These are phyloP conservation scores for Fragum sueziense DNA, from an alignment of 2,888 invertebrate species.

Conservation along the genomic window DNA sequence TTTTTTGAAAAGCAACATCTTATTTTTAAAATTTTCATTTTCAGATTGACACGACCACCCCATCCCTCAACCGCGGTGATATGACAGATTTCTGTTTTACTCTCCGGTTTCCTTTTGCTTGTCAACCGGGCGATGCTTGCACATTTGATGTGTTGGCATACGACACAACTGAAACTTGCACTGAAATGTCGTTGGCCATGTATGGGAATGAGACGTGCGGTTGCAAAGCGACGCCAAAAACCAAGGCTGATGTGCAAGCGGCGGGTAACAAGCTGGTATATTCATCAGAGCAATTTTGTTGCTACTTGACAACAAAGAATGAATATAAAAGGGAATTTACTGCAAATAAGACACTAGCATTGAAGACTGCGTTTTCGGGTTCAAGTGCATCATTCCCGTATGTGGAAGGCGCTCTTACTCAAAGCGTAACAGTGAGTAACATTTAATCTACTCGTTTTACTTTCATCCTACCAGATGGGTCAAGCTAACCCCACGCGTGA, in stretches of 20 bases:
- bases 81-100: not conserved
- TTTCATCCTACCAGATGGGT: too few species aligned
- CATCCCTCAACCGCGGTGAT: not conserved
- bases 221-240: not conserved
- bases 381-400: not conserved
- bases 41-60: not conserved
- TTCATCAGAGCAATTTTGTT: not conserved
- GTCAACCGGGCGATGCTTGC: not conserved
- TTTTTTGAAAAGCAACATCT: too few species aligned
- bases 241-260: not conserved
- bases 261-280: not conserved
- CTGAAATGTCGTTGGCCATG: not conserved
- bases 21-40: too few species aligned
- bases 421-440: not conserved
- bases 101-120: not conserved
- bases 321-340: not conserved
- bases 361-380: not conserved
- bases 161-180: not conserved
- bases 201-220: not conserved
- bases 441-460: not conserved
- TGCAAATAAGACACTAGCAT: not conserved
- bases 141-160: not conserved
- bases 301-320: slow-evolving; percentile 6
- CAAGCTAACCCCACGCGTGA: not conserved
- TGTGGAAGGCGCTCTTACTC: not conserved